Percentiles rank a stretch among this genome's conserved stretches.
Evolutionary conservation across 2,797 vertebrate species (phyloP).

Genomic region (Bryconaethiops microstoma): DNA sequence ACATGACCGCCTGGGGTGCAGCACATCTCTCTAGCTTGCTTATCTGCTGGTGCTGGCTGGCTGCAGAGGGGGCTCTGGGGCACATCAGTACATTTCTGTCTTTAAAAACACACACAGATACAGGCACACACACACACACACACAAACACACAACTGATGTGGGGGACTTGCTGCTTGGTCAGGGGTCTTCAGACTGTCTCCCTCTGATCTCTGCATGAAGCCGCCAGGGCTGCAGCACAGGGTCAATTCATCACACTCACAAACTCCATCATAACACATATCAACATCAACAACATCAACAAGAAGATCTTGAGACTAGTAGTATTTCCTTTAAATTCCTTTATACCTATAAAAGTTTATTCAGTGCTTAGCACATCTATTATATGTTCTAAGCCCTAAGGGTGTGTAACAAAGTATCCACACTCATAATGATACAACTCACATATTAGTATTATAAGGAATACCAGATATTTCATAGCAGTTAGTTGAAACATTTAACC

Average conservation of each 20-base stretch:
- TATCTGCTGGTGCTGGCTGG: constrained; percentile 74
- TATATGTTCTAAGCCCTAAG: background rate
- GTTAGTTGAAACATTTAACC: too few relatives aligned
- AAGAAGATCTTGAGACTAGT: background rate
- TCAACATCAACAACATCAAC: constrained; percentile 73
- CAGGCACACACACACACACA: background rate
- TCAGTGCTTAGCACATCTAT: background rate
- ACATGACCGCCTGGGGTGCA: constrained; percentile 52
- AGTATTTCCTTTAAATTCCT: background rate
- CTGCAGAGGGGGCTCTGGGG: constrained; percentile 74
- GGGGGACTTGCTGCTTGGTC: constrained; percentile 29
- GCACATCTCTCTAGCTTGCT: constrained; percentile 72
- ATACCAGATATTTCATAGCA: too few relatives aligned
- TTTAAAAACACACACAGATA: background rate
- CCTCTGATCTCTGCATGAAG: constrained; percentile 42
- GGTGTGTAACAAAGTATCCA: too few relatives aligned
- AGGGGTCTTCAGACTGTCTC: constrained; percentile 35
- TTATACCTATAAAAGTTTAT: background rate
- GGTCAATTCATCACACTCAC: constrained; percentile 73
- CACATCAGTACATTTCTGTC: constrained; percentile 70
- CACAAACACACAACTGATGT: constrained; percentile 40
- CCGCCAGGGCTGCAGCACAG: constrained; percentile 44
- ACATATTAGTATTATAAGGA: background rate
- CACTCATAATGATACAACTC: background rate
- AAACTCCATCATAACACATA: constrained; percentile 65